Conservation (phyloP, 2,888 invertebrate genomes). For the Hedychridium roseum region DNA sequence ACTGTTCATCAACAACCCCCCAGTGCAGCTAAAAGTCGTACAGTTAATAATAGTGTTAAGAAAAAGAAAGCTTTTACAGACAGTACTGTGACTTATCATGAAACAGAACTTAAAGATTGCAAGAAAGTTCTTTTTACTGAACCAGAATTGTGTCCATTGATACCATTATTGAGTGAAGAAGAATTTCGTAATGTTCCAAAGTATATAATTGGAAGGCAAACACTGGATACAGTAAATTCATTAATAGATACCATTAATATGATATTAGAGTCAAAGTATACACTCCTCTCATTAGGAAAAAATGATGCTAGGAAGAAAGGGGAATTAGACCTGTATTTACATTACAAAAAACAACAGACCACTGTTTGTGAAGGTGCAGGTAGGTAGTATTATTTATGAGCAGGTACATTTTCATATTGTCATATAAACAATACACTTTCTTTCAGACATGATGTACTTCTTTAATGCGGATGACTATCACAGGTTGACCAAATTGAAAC, state of each 20-base stretch:
- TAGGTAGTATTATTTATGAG: constrained; percentile 14
- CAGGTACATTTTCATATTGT: background rate
- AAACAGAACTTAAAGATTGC: constrained; percentile 34
- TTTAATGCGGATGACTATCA: constrained; percentile 55
- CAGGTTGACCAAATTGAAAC: constrained; percentile 44
- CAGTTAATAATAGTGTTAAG: background rate
- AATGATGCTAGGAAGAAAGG: constrained; percentile 52
- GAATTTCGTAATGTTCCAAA: constrained; percentile 53
- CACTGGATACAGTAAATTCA: constrained; percentile 41
- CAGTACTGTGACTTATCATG: background rate
- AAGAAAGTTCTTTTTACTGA: constrained; percentile 51
- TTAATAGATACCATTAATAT: constrained; percentile 47
- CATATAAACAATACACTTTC: constrained; percentile 5
- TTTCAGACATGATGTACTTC: constrained; percentile 54
- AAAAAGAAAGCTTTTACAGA: background rate
- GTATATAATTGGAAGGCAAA: constrained; percentile 54
- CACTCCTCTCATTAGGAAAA: constrained; percentile 47
- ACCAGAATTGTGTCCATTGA: constrained; percentile 31
- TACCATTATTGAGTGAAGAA: constrained; percentile 30
- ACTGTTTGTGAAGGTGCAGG: constrained; percentile 37
- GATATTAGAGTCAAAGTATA: constrained; percentile 52
- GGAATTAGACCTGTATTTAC: constrained; percentile 48
- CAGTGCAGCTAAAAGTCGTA: background rate
- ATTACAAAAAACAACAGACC: constrained; percentile 47
- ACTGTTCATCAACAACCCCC: background rate